Base-by-base conservation (phyloP, 2,888 invertebrate species). In the Agelastica alni region DNA sequence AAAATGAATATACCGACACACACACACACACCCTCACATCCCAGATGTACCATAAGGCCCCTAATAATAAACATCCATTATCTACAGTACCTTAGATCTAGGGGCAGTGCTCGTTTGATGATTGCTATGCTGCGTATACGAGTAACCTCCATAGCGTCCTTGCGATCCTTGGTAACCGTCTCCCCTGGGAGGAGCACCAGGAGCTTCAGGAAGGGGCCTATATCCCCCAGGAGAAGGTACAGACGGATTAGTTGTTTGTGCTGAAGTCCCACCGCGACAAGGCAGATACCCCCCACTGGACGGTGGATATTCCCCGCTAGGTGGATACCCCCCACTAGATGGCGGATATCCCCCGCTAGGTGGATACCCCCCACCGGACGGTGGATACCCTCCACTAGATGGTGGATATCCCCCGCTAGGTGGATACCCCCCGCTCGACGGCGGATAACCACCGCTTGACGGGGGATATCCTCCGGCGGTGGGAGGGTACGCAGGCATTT, bases 141-240 rank as follows among this genome's bases (percentile, higher is more conserved):
- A 56, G 36, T 42, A 54, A 31, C 63, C 65, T 44, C 65, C 65
- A 59, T 71, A 68, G 42, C 69, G 68, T 53, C 67, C 62, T 22
- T 55, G 54, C 36, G 59, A 47, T 57, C 57, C 61, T 44, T 56
- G 48, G 45, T 56, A 47, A 43, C 45, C 53, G 31, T 51, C 17
- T 61, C 52, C 17, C 37, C 54, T 39, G 46, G 65, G 60, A 56
- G 77, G 74, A 60, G 74, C 69, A 61, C 70, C 73, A 60, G 77
- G 74, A 41, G 78, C 76, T 66, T 12, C 10, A 51, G 75, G 75
- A 49, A 65, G 59, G 7, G 73, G 37, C 12, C 20, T 10, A n/a
- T 49, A 36, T 3, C 37, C 43, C 7, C 53, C 49, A 17, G 56
- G 26, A 32, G 46, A 20, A 3, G 37, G 78, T 4, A 4, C 9